These are phyloP conservation scores for Beroe ovata DNA, from an alignment of 37 sponge, comb jelly and placozoan genomes.

Conservation along the genomic window DNA sequence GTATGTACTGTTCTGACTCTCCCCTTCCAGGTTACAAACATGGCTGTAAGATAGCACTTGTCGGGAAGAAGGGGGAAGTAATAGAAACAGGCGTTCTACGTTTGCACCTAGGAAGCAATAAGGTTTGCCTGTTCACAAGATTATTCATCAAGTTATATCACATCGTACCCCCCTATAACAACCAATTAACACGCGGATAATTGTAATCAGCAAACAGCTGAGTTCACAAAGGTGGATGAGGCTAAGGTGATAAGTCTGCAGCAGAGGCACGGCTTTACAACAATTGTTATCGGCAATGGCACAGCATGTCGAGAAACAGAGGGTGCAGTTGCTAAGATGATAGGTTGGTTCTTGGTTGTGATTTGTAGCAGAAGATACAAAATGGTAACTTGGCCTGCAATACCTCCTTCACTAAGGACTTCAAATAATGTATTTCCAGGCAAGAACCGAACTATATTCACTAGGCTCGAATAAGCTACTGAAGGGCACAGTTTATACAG, in stretches of 20 bases:
- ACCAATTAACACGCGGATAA: too few species aligned
- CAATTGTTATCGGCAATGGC: constrained; percentile 43
- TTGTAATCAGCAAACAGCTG: neutral
- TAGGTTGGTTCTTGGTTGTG: too few species aligned
- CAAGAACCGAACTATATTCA: too few species aligned
- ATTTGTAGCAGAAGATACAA: too few species aligned
- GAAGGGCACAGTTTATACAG: constrained; percentile 15
- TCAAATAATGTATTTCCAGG: too few species aligned
- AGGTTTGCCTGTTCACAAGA: too few species aligned
- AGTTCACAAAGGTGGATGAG: neutral
- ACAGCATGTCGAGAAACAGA: constrained; percentile 62
- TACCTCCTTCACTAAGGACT: too few species aligned
- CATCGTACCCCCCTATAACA: too few species aligned
- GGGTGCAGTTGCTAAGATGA: neutral
- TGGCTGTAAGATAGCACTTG: constrained; percentile 39
- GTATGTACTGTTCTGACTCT: too few species aligned
- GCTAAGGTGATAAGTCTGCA: neutral
- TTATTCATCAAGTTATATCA: too few species aligned
- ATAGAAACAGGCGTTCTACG: neutral
- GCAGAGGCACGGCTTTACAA: neutral
- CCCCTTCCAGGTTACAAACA: constrained; percentile 33
- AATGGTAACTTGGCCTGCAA: too few species aligned
- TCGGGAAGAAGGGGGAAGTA: constrained; percentile 16
- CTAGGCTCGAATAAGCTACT: constrained; percentile 5
- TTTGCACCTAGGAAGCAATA: neutral